A percentile compares a stretch with the other conserved stretches of the same genome.
These are phyloP conservation scores for Glyphotaelius pellucidus DNA, from an alignment of 2,888 invertebrate species.

Conservation along the genomic window DNA sequence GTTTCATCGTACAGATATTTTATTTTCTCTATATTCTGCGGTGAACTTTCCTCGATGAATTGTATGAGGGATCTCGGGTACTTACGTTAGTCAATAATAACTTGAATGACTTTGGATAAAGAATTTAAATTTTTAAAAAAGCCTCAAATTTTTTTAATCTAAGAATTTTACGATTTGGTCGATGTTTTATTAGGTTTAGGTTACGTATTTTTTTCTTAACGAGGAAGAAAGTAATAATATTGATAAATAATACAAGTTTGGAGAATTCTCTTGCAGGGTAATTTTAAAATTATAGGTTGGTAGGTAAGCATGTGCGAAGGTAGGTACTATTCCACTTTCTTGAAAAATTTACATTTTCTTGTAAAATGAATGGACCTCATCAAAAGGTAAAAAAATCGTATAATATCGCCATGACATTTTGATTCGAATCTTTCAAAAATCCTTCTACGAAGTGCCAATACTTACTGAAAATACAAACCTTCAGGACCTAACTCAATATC, in stretches of 20 bases:
- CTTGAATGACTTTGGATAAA: no score
- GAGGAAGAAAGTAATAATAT: no score
- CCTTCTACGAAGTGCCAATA: neutral
- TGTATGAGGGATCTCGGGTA: no score
- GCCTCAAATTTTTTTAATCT: no score
- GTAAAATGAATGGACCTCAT: neutral
- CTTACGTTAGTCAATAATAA: no score
- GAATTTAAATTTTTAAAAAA: no score
- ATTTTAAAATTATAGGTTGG: neutral
- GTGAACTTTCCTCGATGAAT: no score
- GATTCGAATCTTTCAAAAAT: neutral
- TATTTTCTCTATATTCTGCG: no score
- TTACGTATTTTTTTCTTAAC: no score
- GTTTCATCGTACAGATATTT: no score
- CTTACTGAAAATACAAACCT: neutral
- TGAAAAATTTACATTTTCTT: neutral
- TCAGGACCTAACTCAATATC: constrained; percentile 2
- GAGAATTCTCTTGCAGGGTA: neutral
- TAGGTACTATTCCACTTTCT: neutral
- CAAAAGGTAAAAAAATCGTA: neutral
- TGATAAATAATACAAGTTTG: neutral
- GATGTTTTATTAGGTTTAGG: no score
- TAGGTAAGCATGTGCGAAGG: neutral
- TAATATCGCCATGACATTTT: neutral
- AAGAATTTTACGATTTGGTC: no score